Base-by-base conservation (phyloP, 2,888 invertebrate species). In the Nemapogon koenigi region DNA sequence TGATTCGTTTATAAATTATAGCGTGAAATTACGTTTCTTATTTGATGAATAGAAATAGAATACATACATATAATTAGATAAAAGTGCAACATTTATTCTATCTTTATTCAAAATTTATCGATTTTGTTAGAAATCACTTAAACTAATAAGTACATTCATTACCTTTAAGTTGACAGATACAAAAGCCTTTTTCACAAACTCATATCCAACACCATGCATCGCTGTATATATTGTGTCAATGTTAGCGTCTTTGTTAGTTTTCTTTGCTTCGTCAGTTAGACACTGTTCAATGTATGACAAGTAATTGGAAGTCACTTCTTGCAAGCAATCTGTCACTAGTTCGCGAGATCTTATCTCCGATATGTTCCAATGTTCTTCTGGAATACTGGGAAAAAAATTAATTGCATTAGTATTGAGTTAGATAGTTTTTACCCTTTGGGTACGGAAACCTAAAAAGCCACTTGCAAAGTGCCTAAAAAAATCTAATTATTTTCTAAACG, bases 191-290 rank as follows among this genome's bases (percentile, higher is more conserved):
- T 83, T 63, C 42, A 97, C 82, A 55, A 84, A 95, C 2, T 83
- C 70, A 57, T 90, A 89, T 0, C 97, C 97, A 3, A 99, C 97
- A 3, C 99, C 99, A 61, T 99, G 99, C 93, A 99, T 95, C 0
- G 98, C 92, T 8, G 97, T 96, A 59, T 97, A 98, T 0, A 92
- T 90, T 44, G 94, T 86, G 37, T 83, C 82, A 1, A 91, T 57
- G 0, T 75, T 62, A 0, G 83, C 81, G 13, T 67, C 75, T 28
- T 62, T 63, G 49, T 87, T 88, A 25, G 83, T 59, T 27, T 81
- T 67, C 22, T 84, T 49, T 7, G 81, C 63, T 2, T 79, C 78
- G 18, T 81, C 61, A 14, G 85, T 63, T 6, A 90, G 64, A 18
- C 71, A 70, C 3, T 70, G 58, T 10, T 67, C 61, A 2, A 94